Base-by-base conservation (phyloP, 2,888 invertebrate genomes). In the Cremastinae sp. region DNA sequence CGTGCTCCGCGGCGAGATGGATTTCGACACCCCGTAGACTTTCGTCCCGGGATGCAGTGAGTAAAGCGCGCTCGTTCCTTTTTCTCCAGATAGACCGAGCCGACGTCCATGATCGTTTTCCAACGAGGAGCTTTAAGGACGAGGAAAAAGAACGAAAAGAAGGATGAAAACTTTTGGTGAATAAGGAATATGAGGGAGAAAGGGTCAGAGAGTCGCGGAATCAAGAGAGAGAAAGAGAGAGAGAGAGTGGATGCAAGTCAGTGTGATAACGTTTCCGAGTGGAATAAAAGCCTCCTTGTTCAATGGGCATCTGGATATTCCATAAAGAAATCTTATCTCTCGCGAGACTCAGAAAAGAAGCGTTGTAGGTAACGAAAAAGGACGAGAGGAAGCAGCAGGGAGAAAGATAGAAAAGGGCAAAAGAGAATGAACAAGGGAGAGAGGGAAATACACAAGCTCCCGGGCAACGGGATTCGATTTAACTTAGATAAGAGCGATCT, bases 241-340 rank as follows among this genome's bases (percentile, higher is more conserved):
- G 59, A 53, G 14, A 43, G 36, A 14, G 38, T 59, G 49, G 70
- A 69, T 71, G 66, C 71, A 54, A 56, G 58, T 45, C 66, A 68
- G 72, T 43, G 68, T 58, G 72, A 75, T 75, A 75, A 75, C 56
- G 62, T 71, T 72, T 72, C 68, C 68, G 61, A 75, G 72, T 62
- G 75, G 72, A 64, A 72, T 75, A 75, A 75, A 75, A 75, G 72
- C 72, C 62, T 62, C 68, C 75, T 68, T 68, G 72, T 75, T 75
- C 75, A 72, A 72, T 72, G 62, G 75, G 75, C 68, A 75, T 75
- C 68, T 75, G 75, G 75, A 75, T 75, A 75, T 75, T 72, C 62
- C 75, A 75, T 75, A 68, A 75, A 72, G 75, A 75, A 72, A 75
- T 75, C 75, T 75, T 75, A 72, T 75, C 75, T 68, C 36, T 53